These are phyloP conservation scores for Vipera latastei DNA, from an alignment of 2,797 vertebrate genomes.

Conservation along the genomic window DNA sequence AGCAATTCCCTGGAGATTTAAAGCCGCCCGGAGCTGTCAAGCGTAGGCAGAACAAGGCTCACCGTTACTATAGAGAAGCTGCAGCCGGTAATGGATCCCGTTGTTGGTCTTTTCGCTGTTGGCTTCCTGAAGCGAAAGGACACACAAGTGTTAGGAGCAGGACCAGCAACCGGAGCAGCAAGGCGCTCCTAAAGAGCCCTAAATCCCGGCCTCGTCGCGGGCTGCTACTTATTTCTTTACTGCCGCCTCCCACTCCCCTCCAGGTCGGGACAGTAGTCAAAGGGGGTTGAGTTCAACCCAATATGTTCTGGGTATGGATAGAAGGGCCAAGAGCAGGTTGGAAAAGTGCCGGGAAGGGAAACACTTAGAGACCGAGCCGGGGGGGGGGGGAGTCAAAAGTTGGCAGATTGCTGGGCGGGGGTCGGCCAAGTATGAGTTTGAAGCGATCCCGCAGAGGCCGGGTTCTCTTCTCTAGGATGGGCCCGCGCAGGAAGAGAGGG, in stretches of 20 bases:
- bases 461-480: background rate
- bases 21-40: background rate
- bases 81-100: slow-evolving; percentile 96
- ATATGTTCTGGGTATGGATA: background rate
- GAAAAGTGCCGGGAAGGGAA: background rate
- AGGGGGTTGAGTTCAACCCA: background rate
- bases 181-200: background rate
- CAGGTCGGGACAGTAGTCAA: background rate
- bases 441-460: background rate
- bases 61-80: slow-evolving; percentile 98
- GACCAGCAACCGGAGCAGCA: too few relatives aligned
- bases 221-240: too few relatives aligned
- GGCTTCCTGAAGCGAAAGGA: slow-evolving; percentile 81
- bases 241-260: accelerated
- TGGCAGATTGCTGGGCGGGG: background rate
- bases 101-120: slow-evolving; percentile 98
- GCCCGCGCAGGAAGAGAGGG: too few relatives aligned
- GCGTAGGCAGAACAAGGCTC: slow-evolving; percentile 57
- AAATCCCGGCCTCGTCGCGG: too few relatives aligned
- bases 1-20: background rate
- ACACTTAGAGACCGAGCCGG: too few relatives aligned
- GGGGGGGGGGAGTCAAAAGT: background rate
- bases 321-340: too few relatives aligned
- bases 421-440: background rate
- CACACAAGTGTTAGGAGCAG: background rate